Base-by-base conservation (phyloP, 2,888 invertebrate genomes). In the Drosophila koepferae region DNA sequence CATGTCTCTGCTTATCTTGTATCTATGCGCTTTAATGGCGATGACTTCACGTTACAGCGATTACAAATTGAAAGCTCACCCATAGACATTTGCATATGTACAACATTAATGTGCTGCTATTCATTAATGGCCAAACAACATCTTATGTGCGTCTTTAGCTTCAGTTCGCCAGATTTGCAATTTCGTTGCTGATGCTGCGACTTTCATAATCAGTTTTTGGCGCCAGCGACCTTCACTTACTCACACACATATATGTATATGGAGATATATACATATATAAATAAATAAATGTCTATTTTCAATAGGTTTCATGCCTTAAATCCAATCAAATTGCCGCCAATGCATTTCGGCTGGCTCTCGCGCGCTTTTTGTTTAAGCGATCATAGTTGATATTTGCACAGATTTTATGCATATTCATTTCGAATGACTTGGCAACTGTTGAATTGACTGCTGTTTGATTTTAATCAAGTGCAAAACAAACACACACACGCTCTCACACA, bases 371-470 rank as follows among this genome's bases (percentile, higher is more conserved):
- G 61, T 82, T 80, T 67, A 79, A 69, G 18, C 48, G 31, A 34
- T 55, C 63, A 66, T 34, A 66, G 55, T 43, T 56, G 51, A 60
- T 82, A 73, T 87, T 85, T 85, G 88, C 66, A 56, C 60, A 66
- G 81, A 63, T 77, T 85, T 89, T 80, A 82, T 87, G 90, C 81
- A 83, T 74, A 86, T 78, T 90, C 89, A 88, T 76, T 74, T 53
- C 10, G 63, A 67, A 69, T 85, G 87, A 85, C 77, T 89, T 51
- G 75, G 70, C 84, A 86, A 69, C 62, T 73, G 62, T 76, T 23
- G 55, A 74, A 63, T 81, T 63, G 55, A 54, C 61, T 46, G 36
- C 7, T 71, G 62, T 64, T 76, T 70, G 65, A 63, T 61, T 72
- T 80, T 51, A 65, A 72, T 72, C 43, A 55, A 67, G 61, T 78